A percentile compares a stretch with the other conserved stretches of the same genome.
phyloP scores from a whole-genome alignment of 2,113 vertebrate species.

The Corvus moneduloides region DNA sequence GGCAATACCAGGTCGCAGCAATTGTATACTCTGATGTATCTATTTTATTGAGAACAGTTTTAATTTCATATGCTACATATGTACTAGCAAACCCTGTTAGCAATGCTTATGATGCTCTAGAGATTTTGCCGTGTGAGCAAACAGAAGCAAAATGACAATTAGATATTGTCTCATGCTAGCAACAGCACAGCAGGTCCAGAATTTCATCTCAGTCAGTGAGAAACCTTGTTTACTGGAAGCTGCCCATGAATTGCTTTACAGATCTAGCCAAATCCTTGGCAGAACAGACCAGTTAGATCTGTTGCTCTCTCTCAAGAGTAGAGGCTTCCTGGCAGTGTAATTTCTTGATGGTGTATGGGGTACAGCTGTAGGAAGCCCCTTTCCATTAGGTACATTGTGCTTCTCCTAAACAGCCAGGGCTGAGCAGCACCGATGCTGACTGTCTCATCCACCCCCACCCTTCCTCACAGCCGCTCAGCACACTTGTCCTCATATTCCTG shows the following conservation, averaged over 20 bases:
- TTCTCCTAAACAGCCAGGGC: not conserved
- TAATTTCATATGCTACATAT: not conserved
- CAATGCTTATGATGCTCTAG: not conserved
- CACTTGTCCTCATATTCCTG: not conserved
- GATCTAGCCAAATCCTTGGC: conserved; percentile 30
- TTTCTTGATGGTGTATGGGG: not conserved
- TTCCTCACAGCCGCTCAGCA: not conserved
- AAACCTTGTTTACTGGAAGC: conserved; percentile 46
- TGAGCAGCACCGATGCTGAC: not conserved
- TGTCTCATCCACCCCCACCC: not conserved
- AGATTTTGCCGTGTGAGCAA: not conserved
- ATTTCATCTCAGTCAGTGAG: conserved; percentile 41
- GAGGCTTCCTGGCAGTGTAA: not conserved
- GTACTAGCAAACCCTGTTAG: conserved; percentile 10
- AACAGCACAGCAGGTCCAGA: conserved; percentile 36
- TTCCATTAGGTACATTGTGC: not conserved
- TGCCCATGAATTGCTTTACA: conserved; percentile 1
- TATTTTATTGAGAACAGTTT: not conserved
- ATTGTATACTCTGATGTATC: not conserved
- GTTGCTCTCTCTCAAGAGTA: not conserved
- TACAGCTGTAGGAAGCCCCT: not conserved
- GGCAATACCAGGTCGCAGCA: not conserved
- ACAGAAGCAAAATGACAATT: conserved; percentile 54
- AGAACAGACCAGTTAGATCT: conserved; percentile 32
- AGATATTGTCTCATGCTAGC: conserved; percentile 23